Evolutionary conservation across 92 coral and sea anemone species (phyloP).

Genomic region (Montipora capitata): DNA sequence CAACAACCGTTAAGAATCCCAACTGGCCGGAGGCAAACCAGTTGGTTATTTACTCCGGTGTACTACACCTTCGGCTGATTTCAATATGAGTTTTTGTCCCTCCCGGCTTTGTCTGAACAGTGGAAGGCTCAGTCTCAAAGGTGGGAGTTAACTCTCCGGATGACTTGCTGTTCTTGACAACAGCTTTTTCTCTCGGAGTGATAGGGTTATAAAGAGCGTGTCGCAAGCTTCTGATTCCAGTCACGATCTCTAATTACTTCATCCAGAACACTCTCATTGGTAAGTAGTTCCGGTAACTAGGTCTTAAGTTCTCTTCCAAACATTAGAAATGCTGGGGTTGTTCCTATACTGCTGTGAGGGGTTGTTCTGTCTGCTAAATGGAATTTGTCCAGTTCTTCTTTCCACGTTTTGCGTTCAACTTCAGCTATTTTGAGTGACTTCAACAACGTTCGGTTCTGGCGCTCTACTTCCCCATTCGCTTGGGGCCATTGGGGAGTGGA

Average conservation of each 20-base stretch:
- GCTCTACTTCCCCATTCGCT: constrained; percentile 61
- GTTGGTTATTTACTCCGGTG: constrained; percentile 27
- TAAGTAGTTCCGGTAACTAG: too few species aligned
- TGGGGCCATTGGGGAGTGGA: constrained; percentile 61
- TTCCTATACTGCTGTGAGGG: not conserved
- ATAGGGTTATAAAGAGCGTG: constrained; percentile 35
- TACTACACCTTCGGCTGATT: constrained; percentile 36
- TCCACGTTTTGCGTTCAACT: constrained; percentile 50
- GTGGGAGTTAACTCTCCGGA: constrained; percentile 10
- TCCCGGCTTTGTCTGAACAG: constrained; percentile 61
- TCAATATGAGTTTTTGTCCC: constrained; percentile 53
- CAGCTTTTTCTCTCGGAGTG: constrained; percentile 32
- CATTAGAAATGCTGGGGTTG: too few species aligned
- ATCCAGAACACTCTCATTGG: constrained; percentile 43
- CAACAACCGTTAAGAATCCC: too few species aligned
- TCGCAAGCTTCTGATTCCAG: constrained; percentile 53
- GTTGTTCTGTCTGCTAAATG: constrained; percentile 67
- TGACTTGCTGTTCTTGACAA: constrained; percentile 45
- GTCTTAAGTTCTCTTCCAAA: too few species aligned
- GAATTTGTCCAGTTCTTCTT: constrained; percentile 59
- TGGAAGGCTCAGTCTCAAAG: constrained; percentile 59
- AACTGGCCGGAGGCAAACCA: constrained; percentile 1
- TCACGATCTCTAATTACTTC: constrained; percentile 63
- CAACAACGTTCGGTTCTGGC: constrained; percentile 57
- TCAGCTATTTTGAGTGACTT: constrained; percentile 52